A percentile compares a stretch with the other conserved stretches of the same genome.
These are phyloP conservation scores for Pachyseris speciosa DNA, from an alignment of 64 coral and sea anemone genomes.

Conservation along the genomic window DNA sequence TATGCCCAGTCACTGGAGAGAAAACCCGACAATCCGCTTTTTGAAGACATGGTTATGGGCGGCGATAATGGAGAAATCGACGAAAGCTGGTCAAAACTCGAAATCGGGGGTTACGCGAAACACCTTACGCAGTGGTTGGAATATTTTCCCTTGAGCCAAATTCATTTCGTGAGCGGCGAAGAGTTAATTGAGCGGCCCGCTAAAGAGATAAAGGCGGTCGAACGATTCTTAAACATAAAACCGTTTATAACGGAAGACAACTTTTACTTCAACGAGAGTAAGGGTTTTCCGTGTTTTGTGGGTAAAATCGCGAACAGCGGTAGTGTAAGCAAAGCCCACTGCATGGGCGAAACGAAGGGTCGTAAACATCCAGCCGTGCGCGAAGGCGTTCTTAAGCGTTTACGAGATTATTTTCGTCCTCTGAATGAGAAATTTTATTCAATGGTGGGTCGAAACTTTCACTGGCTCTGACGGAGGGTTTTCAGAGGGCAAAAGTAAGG, in stretches of 20 bases:
- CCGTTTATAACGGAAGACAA: constrained; percentile 73
- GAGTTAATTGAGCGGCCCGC: constrained; percentile 73
- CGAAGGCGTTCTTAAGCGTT: constrained; percentile 23
- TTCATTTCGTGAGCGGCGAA: constrained; percentile 99
- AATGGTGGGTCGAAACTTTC: constrained; percentile 87
- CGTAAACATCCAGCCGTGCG: constrained; percentile 66
- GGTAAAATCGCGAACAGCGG: constrained; percentile 73
- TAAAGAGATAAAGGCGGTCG: constrained; percentile 72
- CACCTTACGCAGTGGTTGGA: constrained; percentile 74
- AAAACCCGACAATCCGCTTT: constrained; percentile 81
- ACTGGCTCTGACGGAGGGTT: constrained; percentile 65
- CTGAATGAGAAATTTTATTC: constrained; percentile 86
- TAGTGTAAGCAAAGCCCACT: constrained; percentile 60
- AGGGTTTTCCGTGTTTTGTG: constrained; percentile 87
- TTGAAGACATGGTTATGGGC: constrained; percentile 83
- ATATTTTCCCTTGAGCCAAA: constrained; percentile 73
- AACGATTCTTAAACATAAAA: constrained; percentile 78
- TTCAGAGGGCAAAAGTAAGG: too few species aligned
- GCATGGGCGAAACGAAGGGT: constrained; percentile 82
- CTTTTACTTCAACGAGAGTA: constrained; percentile 90
- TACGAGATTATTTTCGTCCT: constrained; percentile 77
- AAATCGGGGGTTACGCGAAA: constrained; percentile 81
- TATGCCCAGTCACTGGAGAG: constrained; percentile 82
- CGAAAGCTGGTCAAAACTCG: constrained; percentile 76
- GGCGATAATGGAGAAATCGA: constrained; percentile 63